Percentiles rank a stretch among this genome's conserved stretches.
phyloP scores from a whole-genome alignment of 2,113 vertebrate genomes.

The Rhipidura dahli region DNA sequence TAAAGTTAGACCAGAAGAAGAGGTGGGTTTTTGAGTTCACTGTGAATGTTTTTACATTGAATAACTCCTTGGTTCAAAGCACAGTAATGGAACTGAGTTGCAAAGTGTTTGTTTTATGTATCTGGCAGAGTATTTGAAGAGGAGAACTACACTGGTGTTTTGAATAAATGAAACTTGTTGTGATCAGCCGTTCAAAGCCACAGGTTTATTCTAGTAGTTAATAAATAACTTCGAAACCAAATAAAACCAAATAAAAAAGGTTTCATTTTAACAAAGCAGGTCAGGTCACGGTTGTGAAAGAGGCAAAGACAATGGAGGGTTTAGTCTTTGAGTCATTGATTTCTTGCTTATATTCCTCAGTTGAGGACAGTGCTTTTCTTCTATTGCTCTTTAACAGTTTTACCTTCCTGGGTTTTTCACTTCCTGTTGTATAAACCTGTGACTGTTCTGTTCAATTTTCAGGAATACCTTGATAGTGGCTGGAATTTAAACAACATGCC shows the following conservation, averaged over 20 bases:
- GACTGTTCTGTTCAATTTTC: neutral
- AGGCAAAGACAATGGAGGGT: neutral
- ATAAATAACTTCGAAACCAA: neutral
- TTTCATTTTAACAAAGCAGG: neutral
- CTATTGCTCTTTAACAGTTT: neutral
- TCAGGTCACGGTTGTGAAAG: neutral
- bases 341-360: neutral
- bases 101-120: neutral
- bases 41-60: neutral
- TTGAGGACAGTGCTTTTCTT: neutral
- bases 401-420: neutral
- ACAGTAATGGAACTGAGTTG: neutral
- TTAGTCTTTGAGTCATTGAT: neutral
- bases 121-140: neutral
- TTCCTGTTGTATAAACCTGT: neutral
- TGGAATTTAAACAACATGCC: constrained; percentile 99
- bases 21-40: constrained; percentile 72
- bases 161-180: neutral
- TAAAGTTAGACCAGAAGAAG: constrained; percentile 87
- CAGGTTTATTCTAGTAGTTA: neutral
- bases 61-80: neutral
- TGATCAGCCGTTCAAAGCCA: neutral
- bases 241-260: neutral
- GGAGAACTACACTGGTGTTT: neutral
- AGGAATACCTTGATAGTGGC: constrained; percentile 94